Evolutionary conservation across 2,113 vertebrate genomes (phyloP).

Genomic region (Ardeotis arabs): DNA sequence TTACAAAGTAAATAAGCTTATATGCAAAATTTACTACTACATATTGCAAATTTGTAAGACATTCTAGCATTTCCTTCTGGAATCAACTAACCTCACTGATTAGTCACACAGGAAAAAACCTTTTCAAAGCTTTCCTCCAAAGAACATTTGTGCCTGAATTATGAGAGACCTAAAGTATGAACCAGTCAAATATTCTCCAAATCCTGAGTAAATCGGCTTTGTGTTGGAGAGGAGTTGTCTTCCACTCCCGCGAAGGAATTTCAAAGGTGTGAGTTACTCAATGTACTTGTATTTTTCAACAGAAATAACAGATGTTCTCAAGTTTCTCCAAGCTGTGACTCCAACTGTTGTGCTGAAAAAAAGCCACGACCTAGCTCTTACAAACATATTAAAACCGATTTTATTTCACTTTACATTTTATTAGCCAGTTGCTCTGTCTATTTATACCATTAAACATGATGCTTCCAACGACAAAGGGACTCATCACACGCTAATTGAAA

Average conservation of each 20-base stretch:
- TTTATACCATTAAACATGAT: constrained; percentile 45
- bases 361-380: constrained; percentile 31
- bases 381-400: constrained; percentile 45
- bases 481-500: constrained; percentile 47
- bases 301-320: constrained; percentile 65
- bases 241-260: constrained; percentile 26
- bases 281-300: constrained; percentile 52
- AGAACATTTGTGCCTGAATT: background rate
- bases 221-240: background rate
- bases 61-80: constrained; percentile 36
- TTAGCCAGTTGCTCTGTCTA: constrained; percentile 40
- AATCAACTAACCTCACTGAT: constrained; percentile 7
- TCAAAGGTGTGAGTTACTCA: constrained; percentile 55
- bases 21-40: background rate
- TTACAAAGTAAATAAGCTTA: background rate
- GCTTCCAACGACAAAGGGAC: constrained; percentile 20
- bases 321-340: constrained; percentile 59
- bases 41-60: background rate
- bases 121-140: constrained; percentile 24
- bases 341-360: constrained; percentile 63
- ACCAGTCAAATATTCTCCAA: constrained; percentile 18
- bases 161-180: constrained; percentile 33
- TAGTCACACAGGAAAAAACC: background rate
- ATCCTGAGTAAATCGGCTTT: constrained; percentile 10
- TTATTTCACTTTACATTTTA: constrained; percentile 52